A percentile compares a stretch with the other conserved stretches of the same genome.
These are phyloP conservation scores for Dione vanillae DNA, from an alignment of 2,888 invertebrate species.

Conservation along the genomic window DNA sequence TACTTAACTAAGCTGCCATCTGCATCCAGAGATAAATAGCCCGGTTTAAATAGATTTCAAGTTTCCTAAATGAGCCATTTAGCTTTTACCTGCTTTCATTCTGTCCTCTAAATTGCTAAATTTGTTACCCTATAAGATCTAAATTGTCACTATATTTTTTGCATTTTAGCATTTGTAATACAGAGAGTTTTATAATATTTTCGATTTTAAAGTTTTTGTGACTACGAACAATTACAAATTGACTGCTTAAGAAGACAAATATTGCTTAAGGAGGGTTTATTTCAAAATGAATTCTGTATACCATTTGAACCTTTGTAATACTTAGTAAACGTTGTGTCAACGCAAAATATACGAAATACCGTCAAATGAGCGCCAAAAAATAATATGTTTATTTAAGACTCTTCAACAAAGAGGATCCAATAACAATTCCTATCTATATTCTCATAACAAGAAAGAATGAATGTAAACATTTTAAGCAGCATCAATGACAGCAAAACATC, in stretches of 20 bases:
- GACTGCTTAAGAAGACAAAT: neutral
- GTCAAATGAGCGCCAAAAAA: slow-evolving; percentile 51
- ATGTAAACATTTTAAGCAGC: neutral
- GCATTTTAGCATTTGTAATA: too few relatives aligned
- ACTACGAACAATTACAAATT: neutral
- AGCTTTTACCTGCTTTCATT: slow-evolving; percentile 13
- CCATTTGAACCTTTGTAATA: slow-evolving; percentile 32
- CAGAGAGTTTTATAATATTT: too few relatives aligned
- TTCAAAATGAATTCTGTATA: slow-evolving; percentile 37
- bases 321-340: slow-evolving; percentile 41
- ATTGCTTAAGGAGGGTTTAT: slow-evolving; percentile 18
- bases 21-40: slow-evolving; percentile 36
- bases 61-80: slow-evolving; percentile 28
- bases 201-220: neutral
- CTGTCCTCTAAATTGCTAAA: neutral
- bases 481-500: too few relatives aligned
- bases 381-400: slow-evolving; percentile 34
- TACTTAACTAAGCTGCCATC: slow-evolving; percentile 29
- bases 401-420: neutral
- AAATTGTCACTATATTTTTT: too few relatives aligned
- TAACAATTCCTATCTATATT: neutral
- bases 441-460: neutral
- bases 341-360: slow-evolving; percentile 49
- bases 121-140: too few relatives aligned
- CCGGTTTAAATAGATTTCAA: slow-evolving; percentile 38